Conservation (phyloP, 2,888 invertebrate genomes). For the Ormyrus pomaceus region DNA sequence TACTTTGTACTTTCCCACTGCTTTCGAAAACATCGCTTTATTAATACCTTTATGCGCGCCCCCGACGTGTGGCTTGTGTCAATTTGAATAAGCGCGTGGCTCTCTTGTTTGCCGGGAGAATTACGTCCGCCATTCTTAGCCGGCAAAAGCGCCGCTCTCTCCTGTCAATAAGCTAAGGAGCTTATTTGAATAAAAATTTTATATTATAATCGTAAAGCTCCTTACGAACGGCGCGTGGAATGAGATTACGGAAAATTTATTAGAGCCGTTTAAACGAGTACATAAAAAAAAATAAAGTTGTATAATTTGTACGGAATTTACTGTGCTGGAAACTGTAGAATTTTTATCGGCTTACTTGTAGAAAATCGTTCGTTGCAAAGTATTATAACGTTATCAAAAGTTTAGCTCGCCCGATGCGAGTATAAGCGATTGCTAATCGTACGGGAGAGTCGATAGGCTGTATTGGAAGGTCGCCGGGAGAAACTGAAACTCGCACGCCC, state of each 20-base stretch:
- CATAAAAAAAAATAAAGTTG: conserved; percentile 30
- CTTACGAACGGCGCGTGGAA: conserved; percentile 23
- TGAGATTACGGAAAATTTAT: conserved; percentile 46
- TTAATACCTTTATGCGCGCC: background rate
- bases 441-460: background rate
- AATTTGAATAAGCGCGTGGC: background rate
- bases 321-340: conserved; percentile 34
- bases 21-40: conserved; percentile 5
- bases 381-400: too few species aligned
- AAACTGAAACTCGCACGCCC: too few species aligned
- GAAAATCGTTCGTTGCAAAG: conserved; percentile 35
- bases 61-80: background rate
- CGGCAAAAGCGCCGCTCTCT: too few species aligned
- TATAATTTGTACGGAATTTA: conserved; percentile 46
- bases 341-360: conserved; percentile 40
- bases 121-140: too few species aligned
- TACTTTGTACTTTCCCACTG: background rate
- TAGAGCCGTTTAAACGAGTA: conserved; percentile 38
- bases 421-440: background rate
- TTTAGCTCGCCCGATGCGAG: too few species aligned
- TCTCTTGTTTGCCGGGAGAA: too few species aligned
- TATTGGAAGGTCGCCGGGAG: too few species aligned
- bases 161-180: background rate
- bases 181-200: conserved; percentile 38
- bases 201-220: conserved; percentile 39